Evolutionary conservation across 2,888 invertebrate species (phyloP), one percentile per base, ranked within the genome.

Genomic region (Luperina testacea): DNA sequence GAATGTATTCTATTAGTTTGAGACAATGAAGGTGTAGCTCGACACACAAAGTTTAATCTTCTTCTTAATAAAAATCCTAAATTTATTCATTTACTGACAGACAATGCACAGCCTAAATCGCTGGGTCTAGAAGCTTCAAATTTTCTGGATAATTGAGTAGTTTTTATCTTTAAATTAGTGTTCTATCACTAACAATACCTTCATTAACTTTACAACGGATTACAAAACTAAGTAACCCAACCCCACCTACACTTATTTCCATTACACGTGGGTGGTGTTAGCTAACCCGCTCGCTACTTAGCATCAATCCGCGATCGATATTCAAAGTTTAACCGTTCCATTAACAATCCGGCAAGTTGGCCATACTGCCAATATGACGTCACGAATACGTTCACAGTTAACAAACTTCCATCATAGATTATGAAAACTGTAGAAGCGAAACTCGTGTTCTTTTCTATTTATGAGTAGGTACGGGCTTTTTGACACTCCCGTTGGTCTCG

Each of bases 321-420:
- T 68, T 71, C 82, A 78, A 92, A 90, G 89, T 92, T 92, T 89
- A 88, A 89, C 87, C 85, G 89, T 89, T 89, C 85, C 89, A 92
- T 92, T 92, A 92, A 87, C 90, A 90, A 92, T 92, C 90, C 86
- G 87, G 72, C 80, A 85, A 90, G 83, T 88, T 85, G 78, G 78
- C 59, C 65, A 69, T 68, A 65, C 72, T 75, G 78, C 73, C 79
- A 78, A 81, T 87, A 87, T 87, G 77, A 82, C 82, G 75, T 80
- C 77, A 76, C 81, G 72, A 82, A 78, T 75, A 81, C 69, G 82
- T 80, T 75, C 77, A 73, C 75, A 75, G 80, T 72, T 72, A 82
- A 81, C 83, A 83, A 83, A 81, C 38, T 81, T 81, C 17, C 3
- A 13, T 53, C 83, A 87, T 38, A 68, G 80, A 78, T 0, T 80